phyloP scores from a whole-genome alignment of 1,140 invertebrate species.

The Colletes gigas region DNA sequence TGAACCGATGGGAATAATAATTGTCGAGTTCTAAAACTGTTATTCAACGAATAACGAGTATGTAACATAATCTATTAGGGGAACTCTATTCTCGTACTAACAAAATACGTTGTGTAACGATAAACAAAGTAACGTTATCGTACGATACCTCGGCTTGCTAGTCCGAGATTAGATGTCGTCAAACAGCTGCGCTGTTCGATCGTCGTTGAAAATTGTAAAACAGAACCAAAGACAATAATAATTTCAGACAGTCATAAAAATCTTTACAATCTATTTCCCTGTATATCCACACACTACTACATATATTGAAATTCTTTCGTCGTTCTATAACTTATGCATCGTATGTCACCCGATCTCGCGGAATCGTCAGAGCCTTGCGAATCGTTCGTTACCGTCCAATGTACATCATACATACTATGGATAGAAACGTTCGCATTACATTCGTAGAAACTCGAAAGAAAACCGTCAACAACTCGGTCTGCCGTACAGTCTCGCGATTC shows the following conservation, averaged over 20 bases:
- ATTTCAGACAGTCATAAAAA: conserved; percentile 53
- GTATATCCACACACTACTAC: conserved; percentile 59
- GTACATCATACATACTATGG: conserved; percentile 44
- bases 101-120: conserved; percentile 10
- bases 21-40: neutral
- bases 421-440: conserved; percentile 45
- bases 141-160: neutral
- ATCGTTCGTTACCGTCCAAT: conserved; percentile 29
- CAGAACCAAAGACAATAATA: conserved; percentile 38
- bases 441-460: conserved; percentile 13
- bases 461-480: conserved; percentile 9
- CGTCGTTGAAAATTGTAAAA: conserved; percentile 20
- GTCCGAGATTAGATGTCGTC: conserved; percentile 4
- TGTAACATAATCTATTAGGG: conserved; percentile 3
- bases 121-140: neutral
- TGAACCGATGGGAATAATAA: neutral
- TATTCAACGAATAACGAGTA: neutral
- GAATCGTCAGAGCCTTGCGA: conserved; percentile 12
- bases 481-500: neutral
- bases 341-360: conserved; percentile 23
- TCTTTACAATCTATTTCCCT: conserved; percentile 60
- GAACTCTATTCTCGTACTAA: conserved; percentile 1
- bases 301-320: conserved; percentile 52
- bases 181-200: conserved; percentile 38
- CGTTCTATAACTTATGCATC: conserved; percentile 42